Evolutionary conservation across 2,888 invertebrate species (phyloP).

Genomic region (Tineola bisselliella): DNA sequence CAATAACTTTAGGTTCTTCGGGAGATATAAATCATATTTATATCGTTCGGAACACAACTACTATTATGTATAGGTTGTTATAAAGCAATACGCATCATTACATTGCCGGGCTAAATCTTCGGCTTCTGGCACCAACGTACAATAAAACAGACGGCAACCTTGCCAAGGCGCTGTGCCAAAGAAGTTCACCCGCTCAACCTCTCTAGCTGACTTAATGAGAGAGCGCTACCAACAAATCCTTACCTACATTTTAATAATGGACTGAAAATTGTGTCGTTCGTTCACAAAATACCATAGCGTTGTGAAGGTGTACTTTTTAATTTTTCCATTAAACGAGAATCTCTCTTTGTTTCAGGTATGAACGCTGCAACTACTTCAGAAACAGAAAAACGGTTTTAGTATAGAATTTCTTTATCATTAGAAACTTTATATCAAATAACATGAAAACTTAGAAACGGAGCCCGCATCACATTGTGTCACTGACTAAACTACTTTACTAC

Average conservation of each 20-base stretch:
- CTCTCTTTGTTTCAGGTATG: background rate
- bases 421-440: constrained; percentile 30
- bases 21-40: too few species aligned
- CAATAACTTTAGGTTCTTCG: too few species aligned
- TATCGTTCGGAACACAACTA: background rate
- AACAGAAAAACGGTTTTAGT: background rate
- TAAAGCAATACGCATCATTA: constrained; percentile 13
- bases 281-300: background rate
- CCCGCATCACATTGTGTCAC: constrained; percentile 35
- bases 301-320: background rate
- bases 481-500: constrained; percentile 41
- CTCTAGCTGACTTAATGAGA: constrained; percentile 8
- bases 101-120: constrained; percentile 42
- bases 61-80: background rate
- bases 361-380: background rate
- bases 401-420: background rate
- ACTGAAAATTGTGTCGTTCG: background rate
- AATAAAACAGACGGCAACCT: constrained; percentile 38
- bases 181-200: constrained; percentile 29
- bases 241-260: constrained; percentile 13
- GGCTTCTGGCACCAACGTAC: constrained; percentile 42
- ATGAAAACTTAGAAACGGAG: constrained; percentile 33
- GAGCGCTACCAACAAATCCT: constrained; percentile 8
- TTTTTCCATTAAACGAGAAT: background rate
- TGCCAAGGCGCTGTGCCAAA: constrained; percentile 50